Base-by-base conservation (phyloP, 2,888 invertebrate genomes). In the Spilosoma lubricipeda region DNA sequence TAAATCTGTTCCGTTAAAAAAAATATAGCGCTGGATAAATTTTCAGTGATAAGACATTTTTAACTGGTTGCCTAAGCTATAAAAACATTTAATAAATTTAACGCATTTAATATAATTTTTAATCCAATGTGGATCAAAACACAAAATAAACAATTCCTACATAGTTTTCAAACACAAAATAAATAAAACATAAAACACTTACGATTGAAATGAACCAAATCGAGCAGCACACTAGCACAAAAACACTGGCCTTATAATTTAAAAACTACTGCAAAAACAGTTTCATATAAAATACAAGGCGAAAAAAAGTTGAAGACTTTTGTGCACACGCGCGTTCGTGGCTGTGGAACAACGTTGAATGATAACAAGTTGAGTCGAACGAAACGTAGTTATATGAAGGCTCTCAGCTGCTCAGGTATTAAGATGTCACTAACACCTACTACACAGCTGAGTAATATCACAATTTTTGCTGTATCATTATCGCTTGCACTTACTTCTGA, bases 311-410 rank as follows among this genome's bases (percentile, higher is more conserved):
- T 80, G 84, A 86, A 84, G 73, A 81, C 73, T 75, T 79, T 75
- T 76, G 79, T 59, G 56, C 33, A 80, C 87, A 88, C 91, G 89
- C 85, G 90, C 90, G 90, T 81, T 78, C 88, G 74, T 79, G 77
- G 45, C 85, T 83, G 82, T 85, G 84, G 82, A 85, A 82, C 85
- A 89, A 84, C 90, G 90, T 87, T 83, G 90, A 89, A 90, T 92
- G 93, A 92, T 92, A 93, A 93, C 88, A 87, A 82, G 77, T 80
- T 80, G 82, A 73, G 82, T 80, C 78, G 77, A 76, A 77, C 83
- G 82, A 79, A 77, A 77, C 84, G 86, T 86, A 89, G 85, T 87
- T 82, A 86, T 59, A 86, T 73, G 77, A 73, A 59, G 76, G 76
- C 75, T 76, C 23, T 67, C 76, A 74, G 77, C 77, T 73, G 79